Base-by-base conservation (phyloP, 2,113 vertebrate genomes). In the Maccullochella peelii region DNA sequence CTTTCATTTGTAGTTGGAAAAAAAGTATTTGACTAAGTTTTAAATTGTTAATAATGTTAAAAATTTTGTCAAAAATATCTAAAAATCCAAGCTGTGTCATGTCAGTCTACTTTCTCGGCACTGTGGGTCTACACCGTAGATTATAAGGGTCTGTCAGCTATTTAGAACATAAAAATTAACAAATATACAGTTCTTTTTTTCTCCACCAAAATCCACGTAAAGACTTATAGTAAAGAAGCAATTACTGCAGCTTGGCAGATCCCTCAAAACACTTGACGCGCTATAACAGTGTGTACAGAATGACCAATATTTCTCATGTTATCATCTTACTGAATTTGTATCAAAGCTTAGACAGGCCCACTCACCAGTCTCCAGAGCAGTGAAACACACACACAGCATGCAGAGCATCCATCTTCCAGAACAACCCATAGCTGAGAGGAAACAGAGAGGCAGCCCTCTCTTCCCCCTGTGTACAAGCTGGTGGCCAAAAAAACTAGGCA, bases 341-440 rank as follows among this genome's bases (percentile, higher is more conserved):
- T 67, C 36, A 55, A 30, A 42, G 27, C 16, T 47, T 2, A 33
- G n/a, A 23, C 23, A 20, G 20, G n/a, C 2, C 9, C 1, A 94
- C 95, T 94, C 88, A 96, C 95, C 89, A 8, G 68, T 87, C 75
- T 92, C 52, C 72, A 80, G 85, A 79, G 91, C 63, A 5, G 23
- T 40, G 44, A 92, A 89, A 62, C 90, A 77, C 65, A 88, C 83
- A 81, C 83, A 94, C 74, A 91, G 33, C 6, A 76, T 87, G 88
- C 89, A 88, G 55, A 96, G 69, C 63, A 90, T 86, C 83, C 90
- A 88, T 88, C 82, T 68, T 84, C 70, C 91, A 36, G 74, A 40
- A 61, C 80, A 83, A 42, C 62, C 91, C 95, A 96, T 96, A 47
- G 71, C 89, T 84, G 86, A 81, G 50, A 83, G 57, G 57, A 88